Evolutionary conservation across 1,140 invertebrate species (phyloP).

Genomic region (Palaemon carinicauda): DNA sequence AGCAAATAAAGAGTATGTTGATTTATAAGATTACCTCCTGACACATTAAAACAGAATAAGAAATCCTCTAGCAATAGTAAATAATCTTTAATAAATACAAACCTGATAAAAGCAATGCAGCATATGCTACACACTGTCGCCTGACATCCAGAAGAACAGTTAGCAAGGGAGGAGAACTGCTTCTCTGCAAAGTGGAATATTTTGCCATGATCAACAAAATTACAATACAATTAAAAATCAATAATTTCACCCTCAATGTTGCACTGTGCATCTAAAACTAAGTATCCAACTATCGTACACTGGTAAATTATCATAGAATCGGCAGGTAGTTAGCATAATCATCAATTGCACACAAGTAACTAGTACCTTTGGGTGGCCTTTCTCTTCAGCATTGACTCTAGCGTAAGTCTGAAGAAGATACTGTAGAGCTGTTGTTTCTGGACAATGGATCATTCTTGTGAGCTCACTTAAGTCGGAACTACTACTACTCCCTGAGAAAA

Average conservation of each 20-base stretch:
- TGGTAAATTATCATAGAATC: background rate
- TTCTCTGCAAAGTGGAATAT: background rate
- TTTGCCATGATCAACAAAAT: background rate
- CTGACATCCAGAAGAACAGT: slow-evolving; percentile 23
- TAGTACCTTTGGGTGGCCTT: slow-evolving; percentile 41
- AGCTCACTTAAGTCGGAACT: slow-evolving; percentile 12
- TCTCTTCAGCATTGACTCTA: slow-evolving; percentile 34
- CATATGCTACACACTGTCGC: slow-evolving; percentile 31
- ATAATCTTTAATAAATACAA: background rate
- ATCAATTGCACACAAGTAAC: too few species aligned
- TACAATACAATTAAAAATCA: too few species aligned
- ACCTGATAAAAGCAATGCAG: slow-evolving; percentile 46
- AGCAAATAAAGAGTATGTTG: too few species aligned
- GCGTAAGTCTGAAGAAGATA: slow-evolving; percentile 36
- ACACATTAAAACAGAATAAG: too few species aligned
- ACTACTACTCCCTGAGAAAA: slow-evolving; percentile 26
- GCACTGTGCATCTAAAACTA: too few species aligned
- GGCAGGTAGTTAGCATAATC: too few species aligned
- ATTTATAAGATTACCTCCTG: too few species aligned
- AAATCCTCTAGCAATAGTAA: background rate
- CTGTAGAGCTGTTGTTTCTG: slow-evolving; percentile 21
- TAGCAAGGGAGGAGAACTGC: slow-evolving; percentile 25
- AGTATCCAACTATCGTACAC: background rate
- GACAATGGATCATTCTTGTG: background rate
- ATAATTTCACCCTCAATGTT: too few species aligned